These are phyloP conservation scores for Actinia equina DNA, from an alignment of 64 coral and sea anemone genomes.

Conservation along the genomic window DNA sequence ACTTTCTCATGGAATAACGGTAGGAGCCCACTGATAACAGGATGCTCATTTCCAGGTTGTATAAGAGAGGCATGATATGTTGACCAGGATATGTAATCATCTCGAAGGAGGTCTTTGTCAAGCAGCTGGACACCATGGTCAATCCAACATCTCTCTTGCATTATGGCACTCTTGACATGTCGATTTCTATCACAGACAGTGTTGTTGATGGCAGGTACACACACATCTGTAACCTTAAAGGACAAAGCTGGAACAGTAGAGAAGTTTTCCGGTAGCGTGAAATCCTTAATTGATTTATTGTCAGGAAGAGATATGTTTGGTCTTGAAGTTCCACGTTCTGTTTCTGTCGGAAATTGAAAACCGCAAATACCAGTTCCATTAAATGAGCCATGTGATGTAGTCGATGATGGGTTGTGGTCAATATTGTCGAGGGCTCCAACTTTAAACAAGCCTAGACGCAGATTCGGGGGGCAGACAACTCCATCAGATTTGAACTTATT, in stretches of 20 bases:
- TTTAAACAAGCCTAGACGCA: neutral
- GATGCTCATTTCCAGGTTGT: neutral
- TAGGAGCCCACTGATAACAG: constrained; percentile 7
- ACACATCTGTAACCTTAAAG: neutral
- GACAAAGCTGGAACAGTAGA: constrained; percentile 44
- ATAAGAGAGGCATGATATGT: constrained; percentile 1
- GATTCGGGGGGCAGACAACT: constrained; percentile 29
- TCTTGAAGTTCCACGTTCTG: neutral
- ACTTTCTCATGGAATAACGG: constrained; percentile 29
- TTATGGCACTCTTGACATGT: neutral
- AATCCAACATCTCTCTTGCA: neutral
- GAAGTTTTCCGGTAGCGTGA: constrained; percentile 24
- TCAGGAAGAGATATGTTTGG: constrained; percentile 18
- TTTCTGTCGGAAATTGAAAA: constrained; percentile 46
- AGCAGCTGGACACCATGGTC: neutral
- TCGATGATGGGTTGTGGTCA: constrained; percentile 60
- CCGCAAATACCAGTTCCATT: constrained; percentile 44
- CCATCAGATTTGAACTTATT: constrained; percentile 32
- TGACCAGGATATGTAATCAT: neutral
- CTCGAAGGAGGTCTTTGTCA: neutral
- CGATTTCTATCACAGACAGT: neutral
- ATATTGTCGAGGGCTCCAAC: constrained; percentile 20
- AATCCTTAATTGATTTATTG: neutral
- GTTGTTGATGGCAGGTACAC: too few relatives aligned
- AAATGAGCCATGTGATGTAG: constrained; percentile 56